phyloP scores from a whole-genome alignment of 2,797 vertebrate genomes.

The Sphaeramia orbicularis region DNA sequence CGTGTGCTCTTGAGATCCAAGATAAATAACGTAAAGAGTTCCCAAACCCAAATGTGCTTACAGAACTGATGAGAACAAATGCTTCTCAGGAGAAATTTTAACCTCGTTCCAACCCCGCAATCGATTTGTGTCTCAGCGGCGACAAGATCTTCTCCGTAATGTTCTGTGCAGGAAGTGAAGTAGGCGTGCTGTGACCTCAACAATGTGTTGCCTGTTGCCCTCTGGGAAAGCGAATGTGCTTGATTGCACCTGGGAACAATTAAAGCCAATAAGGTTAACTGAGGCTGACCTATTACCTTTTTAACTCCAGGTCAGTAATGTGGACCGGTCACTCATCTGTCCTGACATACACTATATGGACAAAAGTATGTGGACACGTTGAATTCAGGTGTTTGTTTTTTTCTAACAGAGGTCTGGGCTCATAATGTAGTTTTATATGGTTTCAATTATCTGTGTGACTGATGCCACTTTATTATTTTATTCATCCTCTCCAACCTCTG shows the following conservation, averaged over 20 bases:
- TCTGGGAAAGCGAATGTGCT: constrained; percentile 32
- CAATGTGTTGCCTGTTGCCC: constrained; percentile 29
- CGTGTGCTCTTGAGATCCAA: constrained; percentile 8
- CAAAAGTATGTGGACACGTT: too few species aligned
- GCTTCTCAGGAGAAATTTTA: constrained; percentile 11
- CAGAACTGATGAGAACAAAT: constrained; percentile 67
- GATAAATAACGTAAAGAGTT: constrained; percentile 10
- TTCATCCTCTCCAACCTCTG: too few species aligned
- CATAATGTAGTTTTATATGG: too few species aligned
- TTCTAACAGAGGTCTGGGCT: too few species aligned
- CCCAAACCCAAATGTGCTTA: constrained; percentile 30
- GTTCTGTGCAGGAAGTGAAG: constrained; percentile 52
- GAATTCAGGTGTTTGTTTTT: too few species aligned
- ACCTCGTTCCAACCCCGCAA: constrained; percentile 29
- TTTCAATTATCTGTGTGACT: too few species aligned
- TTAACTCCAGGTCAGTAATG: constrained; percentile 55
- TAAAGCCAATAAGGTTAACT: constrained; percentile 69
- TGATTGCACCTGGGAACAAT: constrained; percentile 72
- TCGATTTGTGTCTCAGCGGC: constrained; percentile 23
- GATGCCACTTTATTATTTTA: too few species aligned
- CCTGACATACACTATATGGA: background rate
- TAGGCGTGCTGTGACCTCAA: constrained; percentile 39
- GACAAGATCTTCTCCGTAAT: constrained; percentile 41
- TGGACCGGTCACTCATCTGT: constrained; percentile 41
- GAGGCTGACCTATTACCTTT: constrained; percentile 47